Percentiles rank a stretch among this genome's conserved stretches.
Evolutionary conservation across 2,113 vertebrate species (phyloP).

Genomic region (Thalassarche chlororhynchos): DNA sequence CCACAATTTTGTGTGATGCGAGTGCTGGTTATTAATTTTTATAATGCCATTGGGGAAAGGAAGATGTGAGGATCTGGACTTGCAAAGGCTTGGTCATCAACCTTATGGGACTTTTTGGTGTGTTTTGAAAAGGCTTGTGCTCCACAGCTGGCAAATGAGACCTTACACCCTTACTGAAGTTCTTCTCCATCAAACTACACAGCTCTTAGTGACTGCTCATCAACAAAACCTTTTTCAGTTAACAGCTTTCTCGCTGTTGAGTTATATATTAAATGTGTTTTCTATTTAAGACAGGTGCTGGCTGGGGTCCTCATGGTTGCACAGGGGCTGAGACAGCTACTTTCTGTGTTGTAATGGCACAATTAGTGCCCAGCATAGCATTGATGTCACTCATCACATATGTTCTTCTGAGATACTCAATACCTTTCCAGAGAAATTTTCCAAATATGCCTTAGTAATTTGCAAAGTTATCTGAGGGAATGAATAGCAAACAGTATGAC

Average conservation of each 20-base stretch:
- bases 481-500: neutral
- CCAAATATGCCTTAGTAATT: neutral
- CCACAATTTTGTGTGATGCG: neutral
- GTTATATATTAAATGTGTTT: neutral
- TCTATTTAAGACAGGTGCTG: neutral
- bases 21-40: neutral
- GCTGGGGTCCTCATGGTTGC: neutral
- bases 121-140: neutral
- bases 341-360: neutral
- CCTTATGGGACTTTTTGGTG: neutral
- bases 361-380: neutral
- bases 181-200: neutral
- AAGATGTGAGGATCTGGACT: neutral
- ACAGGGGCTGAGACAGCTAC: neutral
- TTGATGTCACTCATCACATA: neutral
- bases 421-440: neutral
- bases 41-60: neutral
- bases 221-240: neutral
- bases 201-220: neutral
- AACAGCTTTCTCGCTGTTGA: neutral
- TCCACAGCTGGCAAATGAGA: neutral
- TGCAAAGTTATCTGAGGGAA: neutral
- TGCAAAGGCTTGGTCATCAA: neutral
- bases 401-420: neutral
- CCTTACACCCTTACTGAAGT: neutral